A percentile compares a stretch with the other conserved stretches of the same genome.
These are phyloP conservation scores for Papio anubis DNA, from an alignment of 2,113 vertebrate genomes.

Conservation along the genomic window DNA sequence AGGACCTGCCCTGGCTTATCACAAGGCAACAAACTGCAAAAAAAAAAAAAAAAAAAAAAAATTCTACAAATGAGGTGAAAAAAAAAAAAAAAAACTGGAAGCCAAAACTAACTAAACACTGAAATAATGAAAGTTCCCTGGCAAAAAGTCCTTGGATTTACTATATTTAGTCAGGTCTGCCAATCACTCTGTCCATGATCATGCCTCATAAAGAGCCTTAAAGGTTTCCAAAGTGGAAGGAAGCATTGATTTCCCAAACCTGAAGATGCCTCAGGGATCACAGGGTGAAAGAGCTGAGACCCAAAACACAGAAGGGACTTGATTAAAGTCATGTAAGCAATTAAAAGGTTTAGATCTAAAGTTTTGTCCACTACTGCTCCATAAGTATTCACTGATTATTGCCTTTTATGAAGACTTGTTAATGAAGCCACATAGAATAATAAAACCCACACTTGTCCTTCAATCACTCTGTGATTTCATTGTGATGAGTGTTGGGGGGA, in stretches of 20 bases:
- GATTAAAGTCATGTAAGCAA: neutral
- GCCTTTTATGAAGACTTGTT: neutral
- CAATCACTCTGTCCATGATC: neutral
- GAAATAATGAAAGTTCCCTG: conserved; percentile 1
- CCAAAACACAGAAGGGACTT: neutral
- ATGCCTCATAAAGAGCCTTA: neutral
- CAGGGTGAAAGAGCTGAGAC: neutral
- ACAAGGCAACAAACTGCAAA: neutral
- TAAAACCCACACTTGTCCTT: neutral
- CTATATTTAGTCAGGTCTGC: neutral
- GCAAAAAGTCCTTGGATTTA: neutral
- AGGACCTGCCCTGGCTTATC: neutral
- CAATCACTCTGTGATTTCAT: neutral
- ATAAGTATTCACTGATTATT: neutral
- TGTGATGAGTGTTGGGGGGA: neutral
- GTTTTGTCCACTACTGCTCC: neutral
- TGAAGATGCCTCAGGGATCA: neutral
- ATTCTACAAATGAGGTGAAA: neutral
- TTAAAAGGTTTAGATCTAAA: neutral
- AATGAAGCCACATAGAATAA: neutral
- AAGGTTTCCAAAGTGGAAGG: neutral
- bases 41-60: neutral
- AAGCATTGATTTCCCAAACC: neutral
- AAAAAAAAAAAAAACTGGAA: neutral
- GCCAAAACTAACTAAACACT: neutral